Evolutionary conservation across 2,113 vertebrate species (phyloP), one percentile per base, ranked within the genome.

Genomic region (Odocoileus virginianus): DNA sequence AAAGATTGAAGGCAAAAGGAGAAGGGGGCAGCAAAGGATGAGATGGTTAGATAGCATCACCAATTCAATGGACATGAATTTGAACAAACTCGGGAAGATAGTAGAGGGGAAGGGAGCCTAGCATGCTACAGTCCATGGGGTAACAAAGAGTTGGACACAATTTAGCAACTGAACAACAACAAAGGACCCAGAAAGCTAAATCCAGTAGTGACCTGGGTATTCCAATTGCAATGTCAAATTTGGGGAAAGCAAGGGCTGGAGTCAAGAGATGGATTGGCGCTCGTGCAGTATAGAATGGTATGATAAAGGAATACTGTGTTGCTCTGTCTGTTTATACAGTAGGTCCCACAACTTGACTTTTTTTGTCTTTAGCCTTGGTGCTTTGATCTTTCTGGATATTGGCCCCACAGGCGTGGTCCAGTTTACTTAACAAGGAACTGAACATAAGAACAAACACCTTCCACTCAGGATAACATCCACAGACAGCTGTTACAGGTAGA

Each of bases 341-440:
- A 97, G 76, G 71, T 93, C 52, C 87, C 92, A 78, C 50, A 89
- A 78, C 92, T 89, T 93, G 90, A 50, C 78, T 57, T 33, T 19
- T 79, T 81, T 67, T 93, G 89, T 86, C 90, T 82, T 90, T 79
- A 96, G 83, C 28, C 67, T 93, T 96, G 93, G 95, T 97, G 97
- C 95, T 98, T 96, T 95, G 86, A 91, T 57, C 76, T 81, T 96
- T 93, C 61, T 92, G 36, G 94, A 89, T 92, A 89, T 97, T 74
- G 91, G 82, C 89, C 88, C 55, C 71, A 76, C 5, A 60, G n/a
- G 21, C 84, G 13, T 96, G 74, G 81, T 91, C 45, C 17, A 33
- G 33, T 94, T 96, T 97, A 96, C 43, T 97, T 95, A 95, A 79
- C 33, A 71, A 91, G 86, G 47, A 97, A 93, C 78, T 85, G n/a